phyloP scores from a whole-genome alignment of 2,797 vertebrate genomes.

The Sebastes melanostomus region DNA sequence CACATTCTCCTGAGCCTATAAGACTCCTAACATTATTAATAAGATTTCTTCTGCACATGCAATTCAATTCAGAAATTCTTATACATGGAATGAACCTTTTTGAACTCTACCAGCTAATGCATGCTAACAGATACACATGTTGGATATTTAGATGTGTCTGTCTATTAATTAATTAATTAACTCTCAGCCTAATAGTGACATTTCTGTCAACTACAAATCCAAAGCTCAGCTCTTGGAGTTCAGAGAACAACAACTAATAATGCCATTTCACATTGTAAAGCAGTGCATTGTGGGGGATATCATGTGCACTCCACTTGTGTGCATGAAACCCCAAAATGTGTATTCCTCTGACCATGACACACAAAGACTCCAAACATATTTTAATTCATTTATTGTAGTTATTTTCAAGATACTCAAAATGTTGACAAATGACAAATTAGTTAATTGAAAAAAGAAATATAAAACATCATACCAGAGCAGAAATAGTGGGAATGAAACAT shows the following conservation, averaged over 20 bases:
- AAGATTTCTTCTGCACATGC: accelerated
- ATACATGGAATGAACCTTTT: not conserved
- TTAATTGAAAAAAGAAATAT: not conserved
- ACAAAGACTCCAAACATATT: not conserved
- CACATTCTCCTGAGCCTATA: too few relatives aligned
- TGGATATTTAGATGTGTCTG: not conserved
- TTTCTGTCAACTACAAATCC: not conserved
- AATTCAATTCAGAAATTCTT: not conserved
- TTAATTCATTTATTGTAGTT: not conserved
- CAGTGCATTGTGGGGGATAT: not conserved
- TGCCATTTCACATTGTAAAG: not conserved
- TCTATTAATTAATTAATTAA: not conserved
- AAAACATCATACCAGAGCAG: not conserved
- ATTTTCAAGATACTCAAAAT: not conserved
- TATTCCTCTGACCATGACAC: not conserved
- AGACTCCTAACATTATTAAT: accelerated
- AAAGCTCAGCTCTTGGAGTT: not conserved
- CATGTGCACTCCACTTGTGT: not conserved
- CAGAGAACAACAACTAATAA: not conserved
- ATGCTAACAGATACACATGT: not conserved
- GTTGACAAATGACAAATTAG: not conserved
- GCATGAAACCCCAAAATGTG: not conserved
- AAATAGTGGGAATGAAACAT: not conserved
- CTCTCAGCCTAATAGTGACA: not conserved
- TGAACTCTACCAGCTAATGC: too few relatives aligned